Evolutionary conservation across 2,113 vertebrate species (phyloP), one percentile per base, ranked within the genome.

Genomic region (Mormoops blainvillei): DNA sequence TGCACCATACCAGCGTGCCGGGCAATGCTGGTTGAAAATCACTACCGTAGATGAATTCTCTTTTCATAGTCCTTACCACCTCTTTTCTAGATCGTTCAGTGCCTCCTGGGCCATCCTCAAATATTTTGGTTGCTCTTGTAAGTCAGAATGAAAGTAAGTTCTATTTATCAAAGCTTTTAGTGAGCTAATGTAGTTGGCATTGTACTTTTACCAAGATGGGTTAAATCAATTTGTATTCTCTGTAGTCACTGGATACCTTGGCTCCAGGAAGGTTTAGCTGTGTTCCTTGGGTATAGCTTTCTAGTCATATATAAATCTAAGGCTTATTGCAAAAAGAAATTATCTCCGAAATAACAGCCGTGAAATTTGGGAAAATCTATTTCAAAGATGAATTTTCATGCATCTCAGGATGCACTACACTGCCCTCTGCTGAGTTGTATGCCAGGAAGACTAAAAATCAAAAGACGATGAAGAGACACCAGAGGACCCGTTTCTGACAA

Each of bases 351-450:
- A 41, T 45, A 77, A 73, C 45, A 82, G 19, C 41, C 38, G 15
- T n/a, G 52, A 45, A 78, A 90, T 36, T 41, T 94, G 70, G 33
- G 73, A 56, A 94, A 85, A 50, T 41, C 22, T 95, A 33, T 91
- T 85, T 81, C 65, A 65, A 58, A 26, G 84, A 71, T 63, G 43
- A 28, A 43, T 86, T 56, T 31, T 61, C 20, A 7, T 45, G 71
- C 33, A 15, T 65, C 81, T 88, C 71, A 76, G 19, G 36, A 84
- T 87, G 67, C 52, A 6, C 52, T 26, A 24, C n/a, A 82, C 94
- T 96, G 96, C 96, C 89, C 90, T 94, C 94, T 97, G 90, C 90
- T 96, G 96, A 88, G 13, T 6, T 22, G 26, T 56, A 11, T 12
- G 18, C 14, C 82, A 52, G 38, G 56, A 84, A 94, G 63, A 91